Evolutionary conservation across 2,797 vertebrate genomes (phyloP), one percentile per base, ranked within the genome.

Genomic region (Pseudochirops cupreus): DNA sequence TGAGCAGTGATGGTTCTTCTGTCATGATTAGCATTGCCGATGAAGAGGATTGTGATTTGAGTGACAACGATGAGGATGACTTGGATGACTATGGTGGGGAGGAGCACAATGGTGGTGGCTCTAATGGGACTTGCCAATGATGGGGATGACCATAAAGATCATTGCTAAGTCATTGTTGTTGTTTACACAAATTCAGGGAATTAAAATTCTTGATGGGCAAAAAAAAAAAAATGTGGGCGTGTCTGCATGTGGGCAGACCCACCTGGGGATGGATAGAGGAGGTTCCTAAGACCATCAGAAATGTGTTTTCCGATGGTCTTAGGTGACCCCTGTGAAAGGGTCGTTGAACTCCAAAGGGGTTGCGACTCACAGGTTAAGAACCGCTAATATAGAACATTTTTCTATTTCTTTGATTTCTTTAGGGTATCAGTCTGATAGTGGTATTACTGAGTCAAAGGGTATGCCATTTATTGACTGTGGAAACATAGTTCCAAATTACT

Each of bases 1-100:
- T 99, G 58, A 99, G 97, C 95, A 98, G 97, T 1, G 99, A 99
- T 0, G 98, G 98, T 4, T 98, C 98, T 24, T 98, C 99, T 4
- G 95, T 99, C 93, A 92, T 99, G 29, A 11, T 99, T 0, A 92
- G n/a, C 87, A 92, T 92, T 96, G 98, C 98, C 0, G 31, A 89
- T 13, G 94, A 98, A 58, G 95, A 92, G 7, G 57, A 96, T 21
- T 1, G 95, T 96, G 29, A 87, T n/a, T 14, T 33, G 52, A 46
- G 50, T 87, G 95, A 96, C 39, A 46, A 4, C 46, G 74, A 82
- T 82, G 21, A 39, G 39, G 39, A 82, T 82, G 74, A 46, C 67
- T 67, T 74, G 67, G 33, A n/a, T 67, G 13, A 67, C 31, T 33
- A 33, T 33, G 7, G 3, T 82, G 67, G 7, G 74, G 39, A 46